Evolutionary conservation across 2,113 vertebrate species (phyloP).

Genomic region (Tragelaphus imberbis): DNA sequence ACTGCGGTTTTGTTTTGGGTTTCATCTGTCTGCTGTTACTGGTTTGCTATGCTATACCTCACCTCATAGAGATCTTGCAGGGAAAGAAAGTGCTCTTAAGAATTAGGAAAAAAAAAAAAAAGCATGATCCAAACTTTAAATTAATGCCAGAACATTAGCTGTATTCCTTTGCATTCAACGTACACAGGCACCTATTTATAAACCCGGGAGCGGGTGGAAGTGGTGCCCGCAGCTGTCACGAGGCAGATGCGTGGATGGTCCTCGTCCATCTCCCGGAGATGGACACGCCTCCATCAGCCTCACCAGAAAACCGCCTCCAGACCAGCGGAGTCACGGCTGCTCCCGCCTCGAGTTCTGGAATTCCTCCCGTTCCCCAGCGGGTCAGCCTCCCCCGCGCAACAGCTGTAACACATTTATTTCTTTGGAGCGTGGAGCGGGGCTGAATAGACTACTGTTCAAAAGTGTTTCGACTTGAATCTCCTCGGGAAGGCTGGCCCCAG

Average conservation of each 20-base stretch:
- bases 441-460: background rate
- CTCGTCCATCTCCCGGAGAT: background rate
- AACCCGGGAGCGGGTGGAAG: background rate
- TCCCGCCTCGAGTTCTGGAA: background rate
- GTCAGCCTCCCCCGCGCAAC: background rate
- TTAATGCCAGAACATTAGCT: background rate
- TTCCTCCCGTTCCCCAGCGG: background rate
- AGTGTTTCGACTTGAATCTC: background rate
- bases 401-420: slow-evolving; percentile 29
- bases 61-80: background rate
- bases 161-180: background rate
- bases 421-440: rapidly evolving
- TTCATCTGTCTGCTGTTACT: background rate
- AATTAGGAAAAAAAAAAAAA: background rate
- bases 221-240: slow-evolving; percentile 21
- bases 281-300: background rate
- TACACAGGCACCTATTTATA: background rate
- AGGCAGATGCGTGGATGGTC: background rate
- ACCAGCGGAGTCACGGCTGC: background rate
- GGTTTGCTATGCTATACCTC: background rate
- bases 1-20: background rate
- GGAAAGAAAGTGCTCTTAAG: background rate
- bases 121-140: too few species aligned
- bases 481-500: background rate
- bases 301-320: background rate